A percentile compares a stretch with the other conserved stretches of the same genome.
These are phyloP conservation scores for Drosophila kanapiae DNA, from an alignment of 1,140 invertebrate genomes.

Conservation along the genomic window DNA sequence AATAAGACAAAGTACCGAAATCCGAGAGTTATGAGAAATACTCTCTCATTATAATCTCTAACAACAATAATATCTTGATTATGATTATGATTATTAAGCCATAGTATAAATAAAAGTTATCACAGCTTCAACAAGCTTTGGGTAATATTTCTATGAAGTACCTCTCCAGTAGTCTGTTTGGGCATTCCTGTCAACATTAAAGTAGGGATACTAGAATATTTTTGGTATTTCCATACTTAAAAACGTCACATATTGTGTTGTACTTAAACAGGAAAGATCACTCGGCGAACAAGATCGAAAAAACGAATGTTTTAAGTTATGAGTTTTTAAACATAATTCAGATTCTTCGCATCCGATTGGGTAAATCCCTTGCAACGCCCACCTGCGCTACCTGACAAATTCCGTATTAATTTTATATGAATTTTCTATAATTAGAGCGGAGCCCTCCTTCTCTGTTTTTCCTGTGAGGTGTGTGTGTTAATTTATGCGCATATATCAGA, in stretches of 20 bases:
- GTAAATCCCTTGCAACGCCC: constrained; percentile 49
- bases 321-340: constrained; percentile 47
- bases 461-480: neutral
- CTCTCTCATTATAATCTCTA: too few relatives aligned
- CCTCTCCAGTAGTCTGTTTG: neutral
- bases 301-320: constrained; percentile 9
- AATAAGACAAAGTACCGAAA: too few relatives aligned
- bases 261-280: constrained; percentile 4
- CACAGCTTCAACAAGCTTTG: neutral
- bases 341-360: constrained; percentile 16
- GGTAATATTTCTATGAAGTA: neutral
- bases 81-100: too few relatives aligned
- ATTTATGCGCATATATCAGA: constrained; percentile 18
- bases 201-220: neutral
- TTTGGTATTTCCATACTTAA: neutral
- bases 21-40: too few relatives aligned
- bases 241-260: neutral
- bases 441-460: neutral
- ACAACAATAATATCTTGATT: too few relatives aligned
- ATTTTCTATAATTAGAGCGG: constrained; percentile 40
- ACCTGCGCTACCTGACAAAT: constrained; percentile 55
- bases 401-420: constrained; percentile 55
- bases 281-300: too few relatives aligned
- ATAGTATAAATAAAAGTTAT: neutral
- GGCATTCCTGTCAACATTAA: neutral